phyloP scores from a whole-genome alignment of 2,797 vertebrate genomes.

The Galagoides demidoff region DNA sequence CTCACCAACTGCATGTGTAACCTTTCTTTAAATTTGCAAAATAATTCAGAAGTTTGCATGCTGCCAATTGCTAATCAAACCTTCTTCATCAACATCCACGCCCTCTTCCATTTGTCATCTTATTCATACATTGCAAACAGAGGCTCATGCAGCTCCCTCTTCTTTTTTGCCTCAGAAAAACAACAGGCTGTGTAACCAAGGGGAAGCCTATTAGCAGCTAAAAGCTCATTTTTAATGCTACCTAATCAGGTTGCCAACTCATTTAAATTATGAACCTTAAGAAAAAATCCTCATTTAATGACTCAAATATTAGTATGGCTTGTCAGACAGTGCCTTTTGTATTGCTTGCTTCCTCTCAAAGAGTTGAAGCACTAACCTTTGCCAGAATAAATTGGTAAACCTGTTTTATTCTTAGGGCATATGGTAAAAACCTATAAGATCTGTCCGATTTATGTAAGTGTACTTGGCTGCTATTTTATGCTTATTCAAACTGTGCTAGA shows the following conservation, averaged over 20 bases:
- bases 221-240: slow-evolving; percentile 78
- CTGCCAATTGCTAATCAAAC: slow-evolving; percentile 82
- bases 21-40: slow-evolving; percentile 82
- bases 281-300: slow-evolving; percentile 59
- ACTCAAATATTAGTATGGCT: slow-evolving; percentile 66
- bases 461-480: slow-evolving; percentile 69
- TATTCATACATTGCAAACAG: slow-evolving; percentile 55
- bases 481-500: slow-evolving; percentile 46
- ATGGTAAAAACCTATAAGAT: slow-evolving; percentile 61
- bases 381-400: slow-evolving; percentile 78
- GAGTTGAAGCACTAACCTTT: slow-evolving; percentile 62
- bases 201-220: slow-evolving; percentile 75
- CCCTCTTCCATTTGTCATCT: slow-evolving; percentile 75
- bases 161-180: slow-evolving; percentile 68
- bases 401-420: slow-evolving; percentile 72
- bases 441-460: slow-evolving; percentile 76
- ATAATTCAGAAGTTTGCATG: slow-evolving; percentile 80
- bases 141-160: slow-evolving; percentile 59
- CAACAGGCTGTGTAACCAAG: slow-evolving; percentile 74
- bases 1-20: slow-evolving; percentile 80
- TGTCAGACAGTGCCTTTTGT: slow-evolving; percentile 67
- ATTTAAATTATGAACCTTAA: slow-evolving; percentile 71
- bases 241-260: slow-evolving; percentile 69
- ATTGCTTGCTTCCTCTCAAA: slow-evolving; percentile 57
- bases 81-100: slow-evolving; percentile 77